Percentiles rank a stretch among this genome's conserved stretches.
These are phyloP conservation scores for Chrysina gloriosa DNA, from an alignment of 2,888 invertebrate species.

Conservation along the genomic window DNA sequence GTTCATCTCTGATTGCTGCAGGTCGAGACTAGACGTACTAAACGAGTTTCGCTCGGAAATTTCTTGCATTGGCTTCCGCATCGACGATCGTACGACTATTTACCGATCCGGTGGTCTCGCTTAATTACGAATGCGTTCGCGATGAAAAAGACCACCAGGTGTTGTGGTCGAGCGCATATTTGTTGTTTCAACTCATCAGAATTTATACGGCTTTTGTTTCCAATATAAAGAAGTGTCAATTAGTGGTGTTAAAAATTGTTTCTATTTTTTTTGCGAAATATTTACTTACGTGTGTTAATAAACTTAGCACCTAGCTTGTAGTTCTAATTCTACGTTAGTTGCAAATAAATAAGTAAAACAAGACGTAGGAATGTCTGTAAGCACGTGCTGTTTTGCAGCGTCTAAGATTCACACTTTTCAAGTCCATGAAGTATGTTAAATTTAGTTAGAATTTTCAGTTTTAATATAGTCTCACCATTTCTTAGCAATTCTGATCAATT, in stretches of 20 bases:
- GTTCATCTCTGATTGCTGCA: constrained; percentile 39
- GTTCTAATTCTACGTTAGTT: not conserved
- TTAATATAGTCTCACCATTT: no score
- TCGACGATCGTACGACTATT: not conserved
- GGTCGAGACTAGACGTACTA: constrained; percentile 37
- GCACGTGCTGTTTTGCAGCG: no score
- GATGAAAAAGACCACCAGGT: constrained; percentile 9
- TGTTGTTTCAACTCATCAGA: not conserved
- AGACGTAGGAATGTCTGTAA: not conserved
- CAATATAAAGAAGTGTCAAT: not conserved
- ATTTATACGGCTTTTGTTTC: not conserved
- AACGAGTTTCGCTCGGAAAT: constrained; percentile 38
- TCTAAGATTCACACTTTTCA: no score
- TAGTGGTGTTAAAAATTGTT: not conserved
- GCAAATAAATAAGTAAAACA: not conserved
- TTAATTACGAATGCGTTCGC: constrained; percentile 27
- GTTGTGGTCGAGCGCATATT: constrained; percentile 1
- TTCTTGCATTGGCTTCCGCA: constrained; percentile 31
- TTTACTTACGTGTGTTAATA: not conserved
- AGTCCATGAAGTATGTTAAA: no score
- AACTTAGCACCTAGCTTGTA: not conserved
- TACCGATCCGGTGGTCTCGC: constrained; percentile 26
- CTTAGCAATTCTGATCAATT: no score
- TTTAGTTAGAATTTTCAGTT: no score
- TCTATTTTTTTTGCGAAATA: not conserved